These are phyloP conservation scores for Orestias chungarensis DNA, from an alignment of 2,797 vertebrate species.

Conservation along the genomic window DNA sequence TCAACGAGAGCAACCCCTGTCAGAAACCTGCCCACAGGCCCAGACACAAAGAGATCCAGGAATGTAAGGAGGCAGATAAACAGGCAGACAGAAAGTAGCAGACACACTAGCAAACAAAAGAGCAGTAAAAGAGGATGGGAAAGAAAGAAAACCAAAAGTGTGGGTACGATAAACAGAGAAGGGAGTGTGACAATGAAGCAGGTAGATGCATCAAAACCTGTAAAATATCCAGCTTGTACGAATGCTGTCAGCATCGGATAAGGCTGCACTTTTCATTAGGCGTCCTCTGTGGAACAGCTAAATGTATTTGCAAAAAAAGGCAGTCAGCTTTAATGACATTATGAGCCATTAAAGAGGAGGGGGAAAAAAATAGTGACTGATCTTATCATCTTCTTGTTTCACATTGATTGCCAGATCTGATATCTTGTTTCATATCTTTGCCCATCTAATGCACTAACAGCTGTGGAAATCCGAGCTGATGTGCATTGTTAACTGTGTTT, in stretches of 20 bases:
- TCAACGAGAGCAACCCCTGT: conserved; percentile 69
- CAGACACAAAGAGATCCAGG: conserved; percentile 64
- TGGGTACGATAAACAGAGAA: conserved; percentile 30
- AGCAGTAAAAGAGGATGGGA: conserved; percentile 18
- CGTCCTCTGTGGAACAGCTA: conserved; percentile 61
- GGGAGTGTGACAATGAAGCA: conserved; percentile 36
- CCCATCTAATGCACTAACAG: conserved; percentile 72
- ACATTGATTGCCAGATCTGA: conserved; percentile 80
- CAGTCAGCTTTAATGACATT: conserved; percentile 77
- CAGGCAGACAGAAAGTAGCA: conserved; percentile 43
- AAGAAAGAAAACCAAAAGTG: conserved; percentile 4
- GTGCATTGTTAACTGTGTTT: conserved; percentile 77
- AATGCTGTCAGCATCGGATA: conserved; percentile 62
- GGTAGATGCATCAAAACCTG: conserved; percentile 60
- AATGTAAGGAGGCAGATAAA: conserved; percentile 52
- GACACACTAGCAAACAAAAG: conserved; percentile 53
- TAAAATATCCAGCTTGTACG: conserved; percentile 59
- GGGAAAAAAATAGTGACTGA: conserved; percentile 60
- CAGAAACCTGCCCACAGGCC: conserved; percentile 71
- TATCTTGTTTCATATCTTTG: conserved; percentile 74
- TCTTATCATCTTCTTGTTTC: conserved; percentile 80
- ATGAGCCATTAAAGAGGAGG: conserved; percentile 73
- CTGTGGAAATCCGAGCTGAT: conserved; percentile 74
- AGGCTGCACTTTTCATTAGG: conserved; percentile 80
- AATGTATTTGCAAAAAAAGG: conserved; percentile 74